Conservation (phyloP, 2,888 invertebrate species). For the Odontothrips loti region DNA sequence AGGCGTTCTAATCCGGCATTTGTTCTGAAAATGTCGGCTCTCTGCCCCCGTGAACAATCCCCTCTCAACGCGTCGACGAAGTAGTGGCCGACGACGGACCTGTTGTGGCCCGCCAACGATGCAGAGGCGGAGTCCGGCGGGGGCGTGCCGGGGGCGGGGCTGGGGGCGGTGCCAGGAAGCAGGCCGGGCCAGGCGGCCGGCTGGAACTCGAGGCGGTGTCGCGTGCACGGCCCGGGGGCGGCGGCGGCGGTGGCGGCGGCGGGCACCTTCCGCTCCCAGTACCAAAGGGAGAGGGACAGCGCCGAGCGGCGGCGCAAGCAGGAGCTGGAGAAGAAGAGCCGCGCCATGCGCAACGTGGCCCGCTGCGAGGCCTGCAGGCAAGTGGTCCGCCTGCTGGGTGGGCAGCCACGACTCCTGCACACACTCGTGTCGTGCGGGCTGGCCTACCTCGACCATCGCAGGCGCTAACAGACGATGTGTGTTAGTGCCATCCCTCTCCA, state of each 20-base stretch:
- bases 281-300: neutral
- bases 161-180: neutral
- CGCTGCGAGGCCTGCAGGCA: slow-evolving; percentile 11
- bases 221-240: slow-evolving; percentile 12
- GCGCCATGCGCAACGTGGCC: slow-evolving; percentile 2
- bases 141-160: neutral
- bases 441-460: too few species aligned
- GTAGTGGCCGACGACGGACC: too few species aligned
- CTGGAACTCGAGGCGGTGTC: neutral
- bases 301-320: slow-evolving; percentile 10
- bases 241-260: neutral
- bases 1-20: too few species aligned
- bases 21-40: too few species aligned
- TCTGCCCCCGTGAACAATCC: too few species aligned
- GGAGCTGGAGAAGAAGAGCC: slow-evolving; percentile 22
- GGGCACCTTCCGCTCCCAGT: neutral
- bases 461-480: too few species aligned
- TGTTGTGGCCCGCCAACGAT: neutral
- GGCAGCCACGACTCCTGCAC: too few species aligned
- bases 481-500: too few species aligned
- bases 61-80: too few species aligned
- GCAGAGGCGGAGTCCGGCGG: too few species aligned
- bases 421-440: too few species aligned
- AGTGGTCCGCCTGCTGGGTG: neutral
- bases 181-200: neutral